phyloP scores from a whole-genome alignment of 2,797 vertebrate species.

The Mormyrus proboscirostris region DNA sequence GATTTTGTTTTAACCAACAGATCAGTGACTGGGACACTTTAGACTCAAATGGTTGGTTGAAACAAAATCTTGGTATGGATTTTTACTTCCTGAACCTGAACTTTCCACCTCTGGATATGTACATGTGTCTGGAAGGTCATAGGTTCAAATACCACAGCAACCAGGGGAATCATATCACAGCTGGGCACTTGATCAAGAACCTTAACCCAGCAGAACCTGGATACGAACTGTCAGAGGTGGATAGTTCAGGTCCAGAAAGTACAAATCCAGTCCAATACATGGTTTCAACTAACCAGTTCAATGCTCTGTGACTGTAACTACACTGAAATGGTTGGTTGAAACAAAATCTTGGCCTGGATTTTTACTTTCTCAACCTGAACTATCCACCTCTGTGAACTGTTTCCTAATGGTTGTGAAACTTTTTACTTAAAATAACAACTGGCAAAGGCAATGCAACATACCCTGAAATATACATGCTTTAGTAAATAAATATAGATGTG shows the following conservation, averaged over 20 bases:
- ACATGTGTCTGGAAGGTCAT: neutral
- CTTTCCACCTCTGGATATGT: neutral
- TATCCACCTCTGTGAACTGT: neutral
- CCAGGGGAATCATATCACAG: neutral
- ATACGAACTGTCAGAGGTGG: neutral
- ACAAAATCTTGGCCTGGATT: neutral
- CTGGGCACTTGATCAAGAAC: neutral
- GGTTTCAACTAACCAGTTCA: neutral
- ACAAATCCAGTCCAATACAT: neutral
- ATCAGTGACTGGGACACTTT: neutral
- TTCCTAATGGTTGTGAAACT: neutral
- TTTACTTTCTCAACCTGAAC: neutral
- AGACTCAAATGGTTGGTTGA: neutral
- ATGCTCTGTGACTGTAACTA: neutral
- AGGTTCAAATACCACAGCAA: neutral
- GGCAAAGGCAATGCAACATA: neutral
- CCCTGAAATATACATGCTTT: neutral
- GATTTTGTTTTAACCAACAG: neutral
- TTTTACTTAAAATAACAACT: neutral
- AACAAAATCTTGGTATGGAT: neutral
- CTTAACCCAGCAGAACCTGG: neutral
- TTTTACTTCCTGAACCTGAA: neutral
- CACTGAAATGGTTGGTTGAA: neutral
- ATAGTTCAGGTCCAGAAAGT: neutral
- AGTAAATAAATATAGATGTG: neutral